Percentiles rank a stretch among this genome's conserved stretches.
Conservation (phyloP, 2,797 vertebrate genomes). For the Enteromius mattozi region DNA sequence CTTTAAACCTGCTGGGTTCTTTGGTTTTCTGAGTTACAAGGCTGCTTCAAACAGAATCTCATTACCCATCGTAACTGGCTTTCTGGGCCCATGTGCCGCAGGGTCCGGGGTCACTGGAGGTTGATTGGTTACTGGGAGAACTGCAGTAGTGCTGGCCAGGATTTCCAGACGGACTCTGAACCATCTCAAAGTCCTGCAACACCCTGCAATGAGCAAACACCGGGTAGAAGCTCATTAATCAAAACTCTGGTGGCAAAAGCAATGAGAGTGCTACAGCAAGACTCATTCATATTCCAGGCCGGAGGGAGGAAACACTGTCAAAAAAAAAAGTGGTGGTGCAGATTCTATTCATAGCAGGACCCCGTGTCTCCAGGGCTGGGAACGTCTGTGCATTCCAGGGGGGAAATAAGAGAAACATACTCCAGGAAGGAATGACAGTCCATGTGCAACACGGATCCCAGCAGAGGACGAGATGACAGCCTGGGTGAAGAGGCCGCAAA, state of each 20-base stretch:
- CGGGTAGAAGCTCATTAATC: conserved; percentile 38
- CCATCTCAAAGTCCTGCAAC: conserved; percentile 56
- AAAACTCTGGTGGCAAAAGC: conserved; percentile 27
- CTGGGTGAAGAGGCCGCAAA: conserved; percentile 38
- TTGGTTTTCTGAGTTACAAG: neutral
- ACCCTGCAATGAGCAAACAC: conserved; percentile 41
- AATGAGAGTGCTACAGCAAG: conserved; percentile 21
- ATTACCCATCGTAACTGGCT: conserved; percentile 83
- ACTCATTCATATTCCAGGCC: conserved; percentile 46
- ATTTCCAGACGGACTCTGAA: conserved; percentile 46
- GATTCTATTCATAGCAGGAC: conserved; percentile 41
- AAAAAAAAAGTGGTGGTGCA: conserved; percentile 26
- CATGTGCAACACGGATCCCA: conserved; percentile 17
- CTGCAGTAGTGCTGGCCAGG: conserved; percentile 79
- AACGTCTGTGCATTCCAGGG: conserved; percentile 13
- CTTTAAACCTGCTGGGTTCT: conserved; percentile 13
- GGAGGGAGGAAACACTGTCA: conserved; percentile 44
- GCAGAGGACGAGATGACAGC: conserved; percentile 33
- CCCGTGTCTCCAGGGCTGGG: conserved; percentile 18
- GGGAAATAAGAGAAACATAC: conserved; percentile 13
- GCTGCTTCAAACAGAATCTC: conserved; percentile 14
- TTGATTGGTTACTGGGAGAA: conserved; percentile 89
- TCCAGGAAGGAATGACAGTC: conserved; percentile 15
- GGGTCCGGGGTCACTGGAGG: conserved; percentile 86
- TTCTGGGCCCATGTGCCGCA: conserved; percentile 84